A percentile compares a stretch with the other conserved stretches of the same genome.
phyloP scores from a whole-genome alignment of 2,113 vertebrate species.

The Tamias sibiricus region DNA sequence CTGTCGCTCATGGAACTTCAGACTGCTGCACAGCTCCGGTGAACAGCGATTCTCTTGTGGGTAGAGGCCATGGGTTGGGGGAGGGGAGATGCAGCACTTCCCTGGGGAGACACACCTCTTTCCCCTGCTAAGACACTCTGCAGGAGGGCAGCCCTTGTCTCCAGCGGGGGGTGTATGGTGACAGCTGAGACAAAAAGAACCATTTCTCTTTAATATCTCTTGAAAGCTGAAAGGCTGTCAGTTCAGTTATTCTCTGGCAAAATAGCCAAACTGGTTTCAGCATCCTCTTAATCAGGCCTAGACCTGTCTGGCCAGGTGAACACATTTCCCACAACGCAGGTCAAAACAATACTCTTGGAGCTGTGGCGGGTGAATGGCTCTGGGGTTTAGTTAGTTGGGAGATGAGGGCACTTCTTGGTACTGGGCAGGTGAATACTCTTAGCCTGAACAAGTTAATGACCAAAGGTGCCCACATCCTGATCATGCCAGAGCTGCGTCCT shows the following conservation, averaged over 20 bases:
- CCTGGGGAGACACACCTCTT: not conserved
- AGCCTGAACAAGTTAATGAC: not conserved
- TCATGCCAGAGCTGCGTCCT: rapidly evolving
- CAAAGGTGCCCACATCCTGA: not conserved
- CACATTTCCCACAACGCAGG: not conserved
- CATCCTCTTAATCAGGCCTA: constrained; percentile 38
- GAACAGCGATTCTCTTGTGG: not conserved
- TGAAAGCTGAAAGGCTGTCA: constrained; percentile 38
- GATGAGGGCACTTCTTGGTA: not conserved
- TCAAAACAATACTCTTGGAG: not conserved
- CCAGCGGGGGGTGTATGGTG: not conserved
- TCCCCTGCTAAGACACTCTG: not conserved
- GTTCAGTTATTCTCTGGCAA: not conserved
- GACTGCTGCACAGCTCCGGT: not conserved
- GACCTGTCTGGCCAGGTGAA: not conserved
- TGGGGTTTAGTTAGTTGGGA: not conserved
- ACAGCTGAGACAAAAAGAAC: not conserved
- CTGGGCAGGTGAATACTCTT: no score
- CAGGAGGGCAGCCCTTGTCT: constrained; percentile 2
- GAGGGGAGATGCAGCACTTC: no score
- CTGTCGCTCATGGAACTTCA: not conserved
- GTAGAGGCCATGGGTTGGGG: not conserved
- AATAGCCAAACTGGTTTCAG: not conserved
- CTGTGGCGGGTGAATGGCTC: not conserved
- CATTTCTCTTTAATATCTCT: constrained; percentile 10